Base-by-base conservation (phyloP, 1,140 invertebrate genomes). In the Oncopodura yosiiana region DNA sequence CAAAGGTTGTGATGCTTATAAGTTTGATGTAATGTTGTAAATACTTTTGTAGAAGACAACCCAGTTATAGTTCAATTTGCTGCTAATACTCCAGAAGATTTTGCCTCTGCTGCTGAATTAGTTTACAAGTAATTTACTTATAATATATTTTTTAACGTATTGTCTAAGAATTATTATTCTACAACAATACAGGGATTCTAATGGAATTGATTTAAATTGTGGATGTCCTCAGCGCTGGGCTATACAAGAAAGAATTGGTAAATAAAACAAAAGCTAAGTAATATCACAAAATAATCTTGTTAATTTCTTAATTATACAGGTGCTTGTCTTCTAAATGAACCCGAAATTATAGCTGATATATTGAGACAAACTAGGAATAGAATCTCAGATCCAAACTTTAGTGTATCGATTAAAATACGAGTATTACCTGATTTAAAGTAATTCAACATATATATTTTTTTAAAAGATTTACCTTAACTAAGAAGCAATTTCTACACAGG, bases 201-300 rank as follows among this genome's bases (percentile, higher is more conserved):
- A 90, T 77, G 94, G 93, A 21, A 82, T 94, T 2, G 93, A 97
- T 75, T 73, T 98, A 29, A 98, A 97, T 69, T 96, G 93, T 76
- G 94, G 94, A 8, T 97, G 94, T 67, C 94, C 94, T 11, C 94
- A 98, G 71, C 77, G 81, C 55, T 97, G 92, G 92, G 93, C 92
- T 1, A 84, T 90, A 68, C 78, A 84, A 66, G 84, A 92, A 68
- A 89, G 90, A 16, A 88, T 90, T 69, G 94, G 94, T n/a, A n/a
- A n/a, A n/a, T n/a, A n/a, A n/a, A n/a, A n/a, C n/a, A n/a, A n/a
- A n/a, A n/a, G n/a, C n/a, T n/a, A n/a, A n/a, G n/a, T n/a, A n/a
- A n/a, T n/a, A n/a, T n/a, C n/a, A n/a, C n/a, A n/a, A n/a, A n/a
- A n/a, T n/a, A n/a, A n/a, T n/a, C n/a, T n/a, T n/a, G n/a, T n/a